Evolutionary conservation across 2,888 invertebrate species (phyloP).

Genomic region (Perdita meconis): DNA sequence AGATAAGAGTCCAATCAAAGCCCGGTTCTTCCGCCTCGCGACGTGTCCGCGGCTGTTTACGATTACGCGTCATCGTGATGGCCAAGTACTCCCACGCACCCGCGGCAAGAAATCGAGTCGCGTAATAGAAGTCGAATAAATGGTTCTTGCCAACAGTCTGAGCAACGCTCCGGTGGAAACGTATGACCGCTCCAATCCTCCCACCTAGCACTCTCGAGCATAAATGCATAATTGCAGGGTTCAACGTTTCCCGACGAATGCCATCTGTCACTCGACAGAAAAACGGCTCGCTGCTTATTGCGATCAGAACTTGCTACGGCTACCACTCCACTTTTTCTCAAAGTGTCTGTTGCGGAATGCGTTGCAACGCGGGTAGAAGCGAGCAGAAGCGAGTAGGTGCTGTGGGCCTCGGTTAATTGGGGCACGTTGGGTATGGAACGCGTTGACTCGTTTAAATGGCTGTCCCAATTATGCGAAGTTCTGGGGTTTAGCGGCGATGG

Average conservation of each 20-base stretch:
- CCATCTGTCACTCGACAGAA: conserved; percentile 55
- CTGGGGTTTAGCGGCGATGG: neutral
- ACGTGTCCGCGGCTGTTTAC: conserved; percentile 67
- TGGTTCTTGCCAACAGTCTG: conserved; percentile 45
- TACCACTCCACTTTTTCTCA: conserved; percentile 1
- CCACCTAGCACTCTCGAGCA: conserved; percentile 28
- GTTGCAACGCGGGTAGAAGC: neutral
- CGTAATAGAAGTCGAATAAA: conserved; percentile 53
- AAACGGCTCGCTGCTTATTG: conserved; percentile 53
- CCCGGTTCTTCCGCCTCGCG: conserved; percentile 64
- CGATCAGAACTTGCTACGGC: conserved; percentile 40
- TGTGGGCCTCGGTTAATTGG: conserved; percentile 8
- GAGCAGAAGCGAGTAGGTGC: too few species aligned
- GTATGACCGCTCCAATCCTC: conserved; percentile 44
- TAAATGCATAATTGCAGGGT: conserved; percentile 59
- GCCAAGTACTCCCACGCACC: conserved; percentile 60
- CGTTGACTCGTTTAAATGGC: conserved; percentile 4
- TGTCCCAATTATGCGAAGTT: neutral
- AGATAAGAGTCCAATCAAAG: conserved; percentile 61
- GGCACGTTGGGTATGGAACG: neutral
- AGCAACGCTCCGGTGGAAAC: conserved; percentile 57
- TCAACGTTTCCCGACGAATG: conserved; percentile 56
- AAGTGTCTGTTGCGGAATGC: neutral
- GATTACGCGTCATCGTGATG: conserved; percentile 65
- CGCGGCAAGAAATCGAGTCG: conserved; percentile 44